Conservation (phyloP, 1,140 invertebrate genomes). For the Piezodorus guildinii region DNA sequence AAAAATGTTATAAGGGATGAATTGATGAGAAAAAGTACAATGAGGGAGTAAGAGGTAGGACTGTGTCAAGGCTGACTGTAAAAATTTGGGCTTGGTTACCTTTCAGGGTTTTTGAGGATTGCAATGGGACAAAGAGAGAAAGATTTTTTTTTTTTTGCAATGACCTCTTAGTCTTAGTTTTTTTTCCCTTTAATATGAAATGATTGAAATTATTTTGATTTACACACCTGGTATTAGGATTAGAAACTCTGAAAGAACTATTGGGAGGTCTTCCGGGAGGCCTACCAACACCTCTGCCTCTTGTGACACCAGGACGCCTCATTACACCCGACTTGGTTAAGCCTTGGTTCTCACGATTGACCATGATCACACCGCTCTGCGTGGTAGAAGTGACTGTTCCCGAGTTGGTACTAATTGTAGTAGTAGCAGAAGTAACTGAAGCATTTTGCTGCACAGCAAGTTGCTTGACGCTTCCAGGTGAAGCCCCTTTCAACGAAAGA, state of each 20-base stretch:
- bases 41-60: no score
- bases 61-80: no score
- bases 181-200: no score
- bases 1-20: no score
- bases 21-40: no score
- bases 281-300: conserved; percentile 7
- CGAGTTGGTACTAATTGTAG: background rate
- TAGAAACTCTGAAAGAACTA: background rate
- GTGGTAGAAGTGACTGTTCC: background rate
- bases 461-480: conserved; percentile 16
- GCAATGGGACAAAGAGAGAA: no score
- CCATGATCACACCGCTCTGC: conserved; percentile 13
- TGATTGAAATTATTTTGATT: no score
- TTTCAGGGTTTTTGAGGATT: no score
- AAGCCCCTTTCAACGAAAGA: conserved; percentile 19
- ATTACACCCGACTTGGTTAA: conserved; percentile 19
- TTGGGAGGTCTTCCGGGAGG: background rate
- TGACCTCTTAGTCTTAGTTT: no score
- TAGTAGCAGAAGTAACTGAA: background rate
- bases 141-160: no score
- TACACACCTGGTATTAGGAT: conserved; percentile 18
- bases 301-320: conserved; percentile 3
- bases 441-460: background rate
- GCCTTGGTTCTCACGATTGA: conserved; percentile 10
- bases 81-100: no score